Conservation (phyloP, 2,113 vertebrate genomes). For the Zeus faber region DNA sequence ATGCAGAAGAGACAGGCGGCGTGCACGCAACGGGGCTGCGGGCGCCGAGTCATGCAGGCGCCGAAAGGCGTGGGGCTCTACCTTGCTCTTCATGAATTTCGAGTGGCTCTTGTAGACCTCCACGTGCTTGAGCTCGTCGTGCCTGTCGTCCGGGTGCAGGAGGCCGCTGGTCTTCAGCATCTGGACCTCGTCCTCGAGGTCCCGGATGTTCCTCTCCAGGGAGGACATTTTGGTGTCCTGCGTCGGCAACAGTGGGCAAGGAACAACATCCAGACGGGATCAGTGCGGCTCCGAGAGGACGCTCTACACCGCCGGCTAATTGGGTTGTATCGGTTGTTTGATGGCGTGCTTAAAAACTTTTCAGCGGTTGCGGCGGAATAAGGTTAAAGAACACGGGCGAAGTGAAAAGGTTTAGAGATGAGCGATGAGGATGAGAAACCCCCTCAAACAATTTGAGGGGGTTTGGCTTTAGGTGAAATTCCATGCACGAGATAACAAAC, state of each 20-base stretch:
- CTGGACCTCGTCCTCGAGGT: slow-evolving; percentile 98
- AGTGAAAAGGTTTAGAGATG: background rate
- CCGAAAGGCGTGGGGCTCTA: slow-evolving; percentile 49
- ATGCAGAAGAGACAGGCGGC: slow-evolving; percentile 16
- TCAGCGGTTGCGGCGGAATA: too few species aligned
- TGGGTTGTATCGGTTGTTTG: background rate
- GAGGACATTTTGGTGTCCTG: slow-evolving; percentile 98
- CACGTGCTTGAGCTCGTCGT: slow-evolving; percentile 95
- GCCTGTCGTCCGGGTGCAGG: slow-evolving; percentile 86
- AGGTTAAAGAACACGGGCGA: too few species aligned
- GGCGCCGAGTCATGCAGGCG: slow-evolving; percentile 21
- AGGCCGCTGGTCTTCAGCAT: slow-evolving; percentile 94
- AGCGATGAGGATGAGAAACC: too few species aligned
- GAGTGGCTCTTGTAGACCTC: slow-evolving; percentile 98
- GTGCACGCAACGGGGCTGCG: slow-evolving; percentile 7
- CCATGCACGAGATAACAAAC: too few species aligned
- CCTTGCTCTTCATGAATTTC: slow-evolving; percentile 99
- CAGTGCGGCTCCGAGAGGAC: background rate
- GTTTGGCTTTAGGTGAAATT: too few species aligned
- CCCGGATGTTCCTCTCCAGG: slow-evolving; percentile 94
- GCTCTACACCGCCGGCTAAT: background rate
- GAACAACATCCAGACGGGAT: slow-evolving; percentile 26
- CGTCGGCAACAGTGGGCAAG: slow-evolving; percentile 50
- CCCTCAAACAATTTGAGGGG: too few species aligned
- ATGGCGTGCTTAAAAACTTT: background rate